phyloP scores from a whole-genome alignment of 1,140 invertebrate genomes.

The Hycleus phaleratus region DNA sequence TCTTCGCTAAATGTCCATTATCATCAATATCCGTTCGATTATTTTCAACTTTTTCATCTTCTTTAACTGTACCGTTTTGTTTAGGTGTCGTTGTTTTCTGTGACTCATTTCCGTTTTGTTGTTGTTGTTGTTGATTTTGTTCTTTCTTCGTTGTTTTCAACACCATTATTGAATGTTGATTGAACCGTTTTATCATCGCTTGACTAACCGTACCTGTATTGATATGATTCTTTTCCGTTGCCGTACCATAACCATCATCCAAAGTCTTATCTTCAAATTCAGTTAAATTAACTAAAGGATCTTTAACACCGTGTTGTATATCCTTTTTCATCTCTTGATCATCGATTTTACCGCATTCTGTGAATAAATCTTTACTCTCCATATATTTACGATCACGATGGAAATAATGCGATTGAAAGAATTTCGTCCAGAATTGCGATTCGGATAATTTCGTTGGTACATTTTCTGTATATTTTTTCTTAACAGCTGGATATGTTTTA shows the following conservation, averaged over 20 bases:
- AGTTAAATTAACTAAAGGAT: conserved; percentile 74
- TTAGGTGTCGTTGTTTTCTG: conserved; percentile 40
- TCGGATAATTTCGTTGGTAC: conserved; percentile 94
- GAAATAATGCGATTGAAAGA: conserved; percentile 99
- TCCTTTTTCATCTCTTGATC: conserved; percentile 80
- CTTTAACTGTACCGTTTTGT: conserved; percentile 32
- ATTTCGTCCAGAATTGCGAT: conserved; percentile 97
- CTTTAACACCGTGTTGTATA: conserved; percentile 65
- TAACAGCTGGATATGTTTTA: conserved; percentile 97
- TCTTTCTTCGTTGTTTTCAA: conserved; percentile 15
- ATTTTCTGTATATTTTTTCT: conserved; percentile 93
- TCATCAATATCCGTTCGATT: conserved; percentile 14
- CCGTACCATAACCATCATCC: conserved; percentile 60
- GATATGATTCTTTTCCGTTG: conserved; percentile 48
- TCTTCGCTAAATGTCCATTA: conserved; percentile 42
- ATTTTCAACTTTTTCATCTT: conserved; percentile 27
- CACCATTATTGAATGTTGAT: conserved; percentile 94
- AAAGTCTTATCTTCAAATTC: conserved; percentile 68
- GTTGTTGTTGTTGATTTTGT: conserved; percentile 22
- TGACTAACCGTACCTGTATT: conserved; percentile 70
- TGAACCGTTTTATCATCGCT: conserved; percentile 91
- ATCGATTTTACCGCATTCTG: conserved; percentile 93
- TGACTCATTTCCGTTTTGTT: conserved; percentile 1
- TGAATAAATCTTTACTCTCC: conserved; percentile 88
- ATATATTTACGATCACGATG: conserved; percentile 84